These are phyloP conservation scores for Schrankia costaestrigalis DNA, from an alignment of 2,888 invertebrate genomes.

Conservation along the genomic window DNA sequence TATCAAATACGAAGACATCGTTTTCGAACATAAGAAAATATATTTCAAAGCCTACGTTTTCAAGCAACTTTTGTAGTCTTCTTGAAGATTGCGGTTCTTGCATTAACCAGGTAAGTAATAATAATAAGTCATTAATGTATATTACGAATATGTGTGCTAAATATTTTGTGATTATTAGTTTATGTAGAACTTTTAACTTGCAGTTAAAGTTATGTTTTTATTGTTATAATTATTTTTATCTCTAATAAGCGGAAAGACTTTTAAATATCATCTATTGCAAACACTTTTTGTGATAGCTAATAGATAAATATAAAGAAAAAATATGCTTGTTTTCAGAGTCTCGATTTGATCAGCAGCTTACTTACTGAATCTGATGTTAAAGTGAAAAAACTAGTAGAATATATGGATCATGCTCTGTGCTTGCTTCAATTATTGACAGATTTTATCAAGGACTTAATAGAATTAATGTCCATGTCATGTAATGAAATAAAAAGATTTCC, in stretches of 20 bases:
- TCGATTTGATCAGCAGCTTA: conserved; percentile 40
- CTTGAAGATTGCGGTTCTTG: conserved; percentile 51
- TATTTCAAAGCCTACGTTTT: conserved; percentile 33
- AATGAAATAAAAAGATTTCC: conserved; percentile 49
- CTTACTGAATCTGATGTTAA: conserved; percentile 34
- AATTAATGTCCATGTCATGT: conserved; percentile 46
- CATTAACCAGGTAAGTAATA: conserved; percentile 48
- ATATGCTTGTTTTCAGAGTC: conserved; percentile 56
- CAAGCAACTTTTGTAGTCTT: conserved; percentile 36
- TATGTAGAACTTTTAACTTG: too few relatives aligned
- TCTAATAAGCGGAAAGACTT: too few relatives aligned
- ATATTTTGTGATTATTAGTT: background rate
- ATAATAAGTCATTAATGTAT: background rate
- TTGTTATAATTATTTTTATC: too few relatives aligned
- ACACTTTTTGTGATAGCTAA: too few relatives aligned
- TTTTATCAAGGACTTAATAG: conserved; percentile 47
- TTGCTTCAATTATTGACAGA: conserved; percentile 51
- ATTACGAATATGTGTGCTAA: too few relatives aligned
- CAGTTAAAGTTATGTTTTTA: too few relatives aligned
- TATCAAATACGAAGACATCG: conserved; percentile 44
- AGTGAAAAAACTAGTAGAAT: conserved; percentile 34
- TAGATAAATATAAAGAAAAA: background rate
- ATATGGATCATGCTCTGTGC: conserved; percentile 47
- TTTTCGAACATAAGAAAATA: conserved; percentile 26
- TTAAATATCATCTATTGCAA: too few relatives aligned